Base-by-base conservation (phyloP, 2,888 invertebrate species). In the Caenorhabditis afra region DNA sequence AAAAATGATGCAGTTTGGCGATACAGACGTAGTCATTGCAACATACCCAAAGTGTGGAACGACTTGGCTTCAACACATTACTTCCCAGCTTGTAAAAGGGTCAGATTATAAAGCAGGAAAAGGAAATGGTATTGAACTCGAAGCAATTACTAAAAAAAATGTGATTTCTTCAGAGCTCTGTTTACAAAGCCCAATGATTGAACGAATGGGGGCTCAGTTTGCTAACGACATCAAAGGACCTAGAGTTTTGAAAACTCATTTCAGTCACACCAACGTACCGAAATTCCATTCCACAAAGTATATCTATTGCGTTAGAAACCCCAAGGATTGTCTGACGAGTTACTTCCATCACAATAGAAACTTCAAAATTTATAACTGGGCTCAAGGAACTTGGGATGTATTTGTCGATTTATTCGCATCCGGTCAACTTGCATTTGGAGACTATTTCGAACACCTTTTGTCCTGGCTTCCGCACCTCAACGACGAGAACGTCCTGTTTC, bases 1-100 rank as follows among this genome's bases (percentile, higher is more conserved):
- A 1, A 90, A 90, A 59, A 76, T 61, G 39, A 78, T 90, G 79
- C 29, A 78, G 12, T 83, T 87, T 14, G 71, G 73, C 8, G 80
- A 81, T 8, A 80, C 67, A n/a, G 90, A 90, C 64, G 86, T 90
- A 20, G 85, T 90, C 62, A 88, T 90, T 29, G 85, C 85, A 29
- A 90, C 90, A 3, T 88, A 90, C 68, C 90, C 90, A 23, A 90
- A 90, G 68, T 90, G 90, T 64, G 90, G 87, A 57, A 90, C 88
- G 52, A 90, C 89, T 1, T 90, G 89, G 90, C 85, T 88, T 10
- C 90, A 90, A 70, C 89, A 90, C 71, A 90, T 90, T 64, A 87
- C 86, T 52, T 85, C 85, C 16, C 90, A 89, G 61, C 76, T 90
- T 1, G 50, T 90, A 45, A 79, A 80, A 20, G 82, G 82, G 45